Conservation (phyloP, 2,797 vertebrate species). For the Falco novaeseelandiae region DNA sequence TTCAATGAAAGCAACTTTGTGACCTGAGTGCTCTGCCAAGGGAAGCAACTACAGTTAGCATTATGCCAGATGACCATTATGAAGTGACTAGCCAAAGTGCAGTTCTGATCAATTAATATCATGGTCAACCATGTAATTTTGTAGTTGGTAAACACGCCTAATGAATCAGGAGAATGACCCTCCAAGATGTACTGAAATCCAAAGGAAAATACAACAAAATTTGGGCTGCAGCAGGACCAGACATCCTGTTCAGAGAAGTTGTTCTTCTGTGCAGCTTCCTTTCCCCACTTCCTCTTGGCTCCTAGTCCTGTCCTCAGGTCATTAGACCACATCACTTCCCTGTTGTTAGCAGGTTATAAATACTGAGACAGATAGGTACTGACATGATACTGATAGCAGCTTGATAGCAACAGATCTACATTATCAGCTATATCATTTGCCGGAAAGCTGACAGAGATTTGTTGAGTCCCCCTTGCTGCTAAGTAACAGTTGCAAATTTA, state of each 20-base stretch:
- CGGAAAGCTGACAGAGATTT: not conserved
- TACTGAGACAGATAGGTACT: constrained; percentile 23
- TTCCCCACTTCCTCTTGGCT: constrained; percentile 65
- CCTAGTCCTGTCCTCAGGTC: constrained; percentile 43
- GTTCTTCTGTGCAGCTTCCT: constrained; percentile 64
- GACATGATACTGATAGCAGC: not conserved
- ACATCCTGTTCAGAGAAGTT: constrained; percentile 66
- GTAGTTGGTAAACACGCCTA: not conserved
- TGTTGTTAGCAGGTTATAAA: constrained; percentile 56
- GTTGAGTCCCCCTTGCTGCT: not conserved
- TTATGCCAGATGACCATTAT: not conserved
- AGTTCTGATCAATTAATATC: not conserved
- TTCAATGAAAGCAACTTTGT: not conserved
- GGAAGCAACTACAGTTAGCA: not conserved
- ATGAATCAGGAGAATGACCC: not conserved
- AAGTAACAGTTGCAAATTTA: not conserved
- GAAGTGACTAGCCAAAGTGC: not conserved
- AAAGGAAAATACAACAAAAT: constrained; percentile 44
- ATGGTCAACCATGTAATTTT: not conserved
- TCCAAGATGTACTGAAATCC: constrained; percentile 44
- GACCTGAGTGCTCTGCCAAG: not conserved
- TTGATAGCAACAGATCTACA: not conserved
- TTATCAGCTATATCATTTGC: not conserved
- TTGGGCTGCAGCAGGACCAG: constrained; percentile 44
- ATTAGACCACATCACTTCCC: constrained; percentile 47